Base-by-base conservation (phyloP, 2,797 vertebrate species). In the Pachyuromys duprasi region DNA sequence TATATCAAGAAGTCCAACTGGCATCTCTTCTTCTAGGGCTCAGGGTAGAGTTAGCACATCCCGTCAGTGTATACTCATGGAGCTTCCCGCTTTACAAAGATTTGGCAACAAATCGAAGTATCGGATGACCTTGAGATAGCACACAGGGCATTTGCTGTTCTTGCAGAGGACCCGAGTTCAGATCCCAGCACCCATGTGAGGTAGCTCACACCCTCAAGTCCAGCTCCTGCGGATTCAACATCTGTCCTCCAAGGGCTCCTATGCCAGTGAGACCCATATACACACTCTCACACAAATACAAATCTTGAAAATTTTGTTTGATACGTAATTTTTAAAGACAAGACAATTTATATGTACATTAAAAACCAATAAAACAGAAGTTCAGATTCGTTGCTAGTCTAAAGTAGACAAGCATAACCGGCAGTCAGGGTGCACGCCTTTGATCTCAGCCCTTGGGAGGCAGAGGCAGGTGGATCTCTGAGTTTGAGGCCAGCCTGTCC, bases 11-110 rank as follows among this genome's bases (percentile, higher is more conserved):
- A 65, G 42, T 90, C 9, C 84, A 92, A 81, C 81, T 82, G 20
- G 67, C 74, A 67, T 17, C 78, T 28, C 49, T 86, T 94, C 92
- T 31, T 94, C 81, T 80, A 67, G 86, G 24, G 8, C 15, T 83
- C 31, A 96, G 84, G 76, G n/a, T 78, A 74, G 49, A 90, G 88
- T 67, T 88, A 74, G 55, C 81, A 33, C 14, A 78, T 62, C 65
- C 39, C 70, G 53, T 75, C 67, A 89, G 20, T 76, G 86, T 13
- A 60, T 83, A 76, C 76, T 17, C 53, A 7, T 89, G 84, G 65
- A 91, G 57, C 0, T 14, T 78, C 86, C 88, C 83, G 42, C 78
- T 24, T 75, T 74, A 42, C 42, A 88, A 15, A 93, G 39, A 20
- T 75, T 7, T 53, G 72, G 9, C 65, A 67, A 70, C 45, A 75